Conservation (phyloP, 2,113 vertebrate species). For the Periophthalmus modestus region DNA sequence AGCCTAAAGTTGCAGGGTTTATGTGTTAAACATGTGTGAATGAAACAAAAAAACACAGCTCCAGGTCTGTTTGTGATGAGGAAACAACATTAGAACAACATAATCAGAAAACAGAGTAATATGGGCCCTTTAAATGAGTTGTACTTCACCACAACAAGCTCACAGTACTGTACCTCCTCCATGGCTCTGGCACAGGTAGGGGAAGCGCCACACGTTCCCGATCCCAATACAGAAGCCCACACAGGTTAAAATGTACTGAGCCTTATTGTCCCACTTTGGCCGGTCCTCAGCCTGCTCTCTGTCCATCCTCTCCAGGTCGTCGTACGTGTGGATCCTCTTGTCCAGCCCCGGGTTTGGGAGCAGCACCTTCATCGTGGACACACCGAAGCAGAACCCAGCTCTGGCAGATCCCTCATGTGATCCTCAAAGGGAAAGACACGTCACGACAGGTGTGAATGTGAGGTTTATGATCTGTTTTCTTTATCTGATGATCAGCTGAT, state of each 20-base stretch:
- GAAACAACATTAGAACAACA: too few species aligned
- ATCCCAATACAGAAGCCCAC: conserved; percentile 91
- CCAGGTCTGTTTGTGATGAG: too few species aligned
- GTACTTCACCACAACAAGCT: not conserved
- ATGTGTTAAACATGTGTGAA: too few species aligned
- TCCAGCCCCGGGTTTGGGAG: conserved; percentile 86
- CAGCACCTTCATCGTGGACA: conserved; percentile 74
- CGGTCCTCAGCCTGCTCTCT: conserved; percentile 77
- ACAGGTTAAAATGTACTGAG: conserved; percentile 91
- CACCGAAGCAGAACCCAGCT: conserved; percentile 11
- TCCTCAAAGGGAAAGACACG: too few species aligned
- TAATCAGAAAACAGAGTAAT: too few species aligned
- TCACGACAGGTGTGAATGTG: not conserved
- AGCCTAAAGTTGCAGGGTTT: too few species aligned
- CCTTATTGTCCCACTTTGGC: conserved; percentile 93
- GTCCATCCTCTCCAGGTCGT: conserved; percentile 81
- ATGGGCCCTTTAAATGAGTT: not conserved
- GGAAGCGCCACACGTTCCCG: conserved; percentile 93
- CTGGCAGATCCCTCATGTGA: not conserved
- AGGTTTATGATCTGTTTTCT: conserved; percentile 43
- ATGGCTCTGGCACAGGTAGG: conserved; percentile 91
- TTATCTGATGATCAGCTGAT: conserved; percentile 17
- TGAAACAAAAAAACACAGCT: too few species aligned
- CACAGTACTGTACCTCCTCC: conserved; percentile 98
- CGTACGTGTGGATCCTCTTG: conserved; percentile 78